Percentiles rank a stretch among this genome's conserved stretches.
phyloP scores from a whole-genome alignment of 2,113 vertebrate species.

The Benitochromis conjunctus region DNA sequence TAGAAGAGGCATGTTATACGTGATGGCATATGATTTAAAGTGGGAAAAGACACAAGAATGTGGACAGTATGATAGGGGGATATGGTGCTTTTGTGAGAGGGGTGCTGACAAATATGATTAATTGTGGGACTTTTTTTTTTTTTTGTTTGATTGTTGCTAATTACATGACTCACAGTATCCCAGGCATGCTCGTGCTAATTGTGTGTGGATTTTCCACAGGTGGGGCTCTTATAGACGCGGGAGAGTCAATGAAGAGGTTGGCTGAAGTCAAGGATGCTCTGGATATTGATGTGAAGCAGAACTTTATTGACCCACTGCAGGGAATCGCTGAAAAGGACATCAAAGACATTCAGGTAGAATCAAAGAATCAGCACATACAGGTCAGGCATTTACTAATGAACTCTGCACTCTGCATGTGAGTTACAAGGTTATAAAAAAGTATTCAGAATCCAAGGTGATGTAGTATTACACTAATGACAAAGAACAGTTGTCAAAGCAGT shows the following conservation, averaged over 20 bases:
- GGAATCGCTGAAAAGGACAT: conserved; percentile 94
- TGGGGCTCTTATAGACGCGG: conserved; percentile 85
- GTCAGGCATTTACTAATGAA: background rate
- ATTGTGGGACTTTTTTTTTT: background rate
- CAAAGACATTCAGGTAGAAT: conserved; percentile 91
- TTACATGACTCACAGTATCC: background rate
- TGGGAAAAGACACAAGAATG: background rate
- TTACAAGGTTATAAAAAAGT: background rate
- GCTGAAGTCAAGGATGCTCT: conserved; percentile 91
- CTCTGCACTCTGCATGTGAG: background rate
- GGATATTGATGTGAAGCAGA: conserved; percentile 98
- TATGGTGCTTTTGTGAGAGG: background rate
- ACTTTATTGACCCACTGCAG: conserved; percentile 96
- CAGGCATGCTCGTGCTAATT: background rate
- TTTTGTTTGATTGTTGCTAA: background rate
- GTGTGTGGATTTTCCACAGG: conserved; percentile 66
- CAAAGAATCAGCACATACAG: background rate
- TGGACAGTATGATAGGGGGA: background rate
- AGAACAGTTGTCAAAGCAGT: background rate
- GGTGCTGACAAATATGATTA: background rate
- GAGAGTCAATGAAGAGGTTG: conserved; percentile 92
- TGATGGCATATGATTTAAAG: background rate
- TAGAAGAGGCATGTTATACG: background rate
- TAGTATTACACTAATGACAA: background rate
- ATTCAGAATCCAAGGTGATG: background rate